Conservation (phyloP, 1,140 invertebrate species). For the Acromyrmex heyeri region DNA sequence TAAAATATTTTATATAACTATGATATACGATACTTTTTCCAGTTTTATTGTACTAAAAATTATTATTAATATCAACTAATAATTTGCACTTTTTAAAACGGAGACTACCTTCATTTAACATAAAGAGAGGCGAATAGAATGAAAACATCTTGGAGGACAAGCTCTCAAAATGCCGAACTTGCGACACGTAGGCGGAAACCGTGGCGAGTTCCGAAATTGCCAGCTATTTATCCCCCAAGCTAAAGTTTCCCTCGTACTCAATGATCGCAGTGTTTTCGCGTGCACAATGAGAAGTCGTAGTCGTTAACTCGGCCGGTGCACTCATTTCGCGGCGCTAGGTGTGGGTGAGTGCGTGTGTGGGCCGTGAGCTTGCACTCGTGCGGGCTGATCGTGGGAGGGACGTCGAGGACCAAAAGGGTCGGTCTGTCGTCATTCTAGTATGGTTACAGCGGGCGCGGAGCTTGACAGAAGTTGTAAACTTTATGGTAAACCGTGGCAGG, state of each 20-base stretch:
- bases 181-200: background rate
- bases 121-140: conserved; percentile 26
- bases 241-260: conserved; percentile 53
- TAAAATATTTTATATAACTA: background rate
- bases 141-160: conserved; percentile 1
- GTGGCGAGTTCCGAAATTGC: conserved; percentile 46
- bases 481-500: conserved; percentile 82
- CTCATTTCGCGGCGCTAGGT: conserved; percentile 36
- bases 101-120: background rate
- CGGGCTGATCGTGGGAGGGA: conserved; percentile 70
- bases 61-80: background rate
- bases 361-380: conserved; percentile 11
- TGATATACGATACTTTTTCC: background rate
- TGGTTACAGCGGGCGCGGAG: conserved; percentile 74
- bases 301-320: conserved; percentile 63
- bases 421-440: conserved; percentile 78
- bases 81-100: conserved; percentile 23
- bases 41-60: background rate
- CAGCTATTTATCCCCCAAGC: conserved; percentile 45
- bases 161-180: conserved; percentile 30
- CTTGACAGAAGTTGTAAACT: conserved; percentile 83
- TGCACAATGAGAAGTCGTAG: conserved; percentile 62
- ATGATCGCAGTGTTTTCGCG: conserved; percentile 72
- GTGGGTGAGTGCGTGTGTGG: conserved; percentile 27
- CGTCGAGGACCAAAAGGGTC: conserved; percentile 73